These are phyloP conservation scores for Pecten maximus DNA, from an alignment of 2,888 invertebrate genomes.

Conservation along the genomic window DNA sequence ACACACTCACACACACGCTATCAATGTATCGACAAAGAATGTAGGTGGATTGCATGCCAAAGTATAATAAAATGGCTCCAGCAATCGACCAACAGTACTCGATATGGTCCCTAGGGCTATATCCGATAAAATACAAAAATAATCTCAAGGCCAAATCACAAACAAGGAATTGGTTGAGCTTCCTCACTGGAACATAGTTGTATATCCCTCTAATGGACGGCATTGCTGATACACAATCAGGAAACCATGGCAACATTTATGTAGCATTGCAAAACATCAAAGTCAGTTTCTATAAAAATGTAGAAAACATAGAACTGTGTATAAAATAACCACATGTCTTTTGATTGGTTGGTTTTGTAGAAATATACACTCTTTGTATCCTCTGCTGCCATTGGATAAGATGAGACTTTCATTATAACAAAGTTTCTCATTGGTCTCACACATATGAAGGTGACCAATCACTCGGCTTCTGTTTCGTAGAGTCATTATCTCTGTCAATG, in stretches of 20 bases:
- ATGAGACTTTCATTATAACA: not conserved
- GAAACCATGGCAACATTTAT: not conserved
- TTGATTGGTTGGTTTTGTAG: slow-evolving; percentile 24
- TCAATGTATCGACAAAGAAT: not conserved
- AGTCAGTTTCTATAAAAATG: not conserved
- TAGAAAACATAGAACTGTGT: not conserved
- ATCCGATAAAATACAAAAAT: not conserved
- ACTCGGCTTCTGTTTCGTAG: slow-evolving; percentile 38
- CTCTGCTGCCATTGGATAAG: slow-evolving; percentile 21
- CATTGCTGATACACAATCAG: not conserved
- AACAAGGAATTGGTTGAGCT: not conserved
- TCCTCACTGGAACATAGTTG: not conserved
- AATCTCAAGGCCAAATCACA: not conserved
- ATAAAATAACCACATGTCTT: not conserved
- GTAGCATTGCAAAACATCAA: not conserved
- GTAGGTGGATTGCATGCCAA: slow-evolving; percentile 7
- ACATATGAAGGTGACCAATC: slow-evolving; percentile 54
- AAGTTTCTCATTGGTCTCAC: slow-evolving; percentile 22
- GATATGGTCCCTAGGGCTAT: not conserved
- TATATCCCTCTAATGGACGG: slow-evolving; percentile 13
- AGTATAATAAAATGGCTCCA: not conserved
- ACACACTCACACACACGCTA: not conserved
- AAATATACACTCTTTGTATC: not conserved
- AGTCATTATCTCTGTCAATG: slow-evolving; percentile 28
- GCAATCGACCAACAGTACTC: not conserved